A percentile compares a stretch with the other conserved stretches of the same genome.
phyloP scores from a whole-genome alignment of 2,888 invertebrate species.

The Diabrotica balteata region DNA sequence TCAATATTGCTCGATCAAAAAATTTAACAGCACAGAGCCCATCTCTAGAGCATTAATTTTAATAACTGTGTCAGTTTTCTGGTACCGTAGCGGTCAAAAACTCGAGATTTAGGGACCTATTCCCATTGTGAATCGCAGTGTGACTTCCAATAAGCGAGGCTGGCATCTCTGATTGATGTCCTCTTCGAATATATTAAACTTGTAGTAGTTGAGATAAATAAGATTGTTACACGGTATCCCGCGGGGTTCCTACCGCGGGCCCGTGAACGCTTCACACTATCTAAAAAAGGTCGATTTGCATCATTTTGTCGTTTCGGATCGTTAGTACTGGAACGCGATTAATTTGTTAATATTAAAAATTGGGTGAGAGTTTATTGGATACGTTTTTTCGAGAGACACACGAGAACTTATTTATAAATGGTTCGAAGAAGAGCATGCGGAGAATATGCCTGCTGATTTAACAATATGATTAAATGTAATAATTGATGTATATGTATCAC shows the following conservation, averaged over 20 bases:
- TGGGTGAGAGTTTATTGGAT: conserved; percentile 3
- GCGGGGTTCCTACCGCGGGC: conserved; percentile 54
- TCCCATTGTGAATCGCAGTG: conserved; percentile 44
- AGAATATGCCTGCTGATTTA: no score
- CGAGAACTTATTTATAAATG: background rate
- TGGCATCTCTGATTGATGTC: conserved; percentile 46
- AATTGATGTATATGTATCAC: no score
- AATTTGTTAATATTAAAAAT: conserved; percentile 13
- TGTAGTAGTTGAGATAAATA: conserved; percentile 57
- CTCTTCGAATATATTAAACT: conserved; percentile 52
- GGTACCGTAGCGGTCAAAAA: conserved; percentile 33
- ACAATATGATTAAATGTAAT: no score
- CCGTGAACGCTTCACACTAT: conserved; percentile 58
- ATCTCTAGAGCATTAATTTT: conserved; percentile 31
- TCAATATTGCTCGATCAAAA: no score
- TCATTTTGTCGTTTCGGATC: conserved; percentile 5
- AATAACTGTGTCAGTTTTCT: conserved; percentile 36
- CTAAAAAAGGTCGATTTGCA: conserved; percentile 44
- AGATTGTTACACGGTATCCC: conserved; percentile 58
- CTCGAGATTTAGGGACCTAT: conserved; percentile 40
- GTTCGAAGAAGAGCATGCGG: no score
- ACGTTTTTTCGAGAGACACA: background rate
- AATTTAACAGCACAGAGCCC: background rate
- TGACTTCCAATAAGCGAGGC: conserved; percentile 44
- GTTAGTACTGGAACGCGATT: conserved; percentile 8